These are phyloP conservation scores for Menidia menidia DNA, from an alignment of 2,797 vertebrate species.

Conservation along the genomic window DNA sequence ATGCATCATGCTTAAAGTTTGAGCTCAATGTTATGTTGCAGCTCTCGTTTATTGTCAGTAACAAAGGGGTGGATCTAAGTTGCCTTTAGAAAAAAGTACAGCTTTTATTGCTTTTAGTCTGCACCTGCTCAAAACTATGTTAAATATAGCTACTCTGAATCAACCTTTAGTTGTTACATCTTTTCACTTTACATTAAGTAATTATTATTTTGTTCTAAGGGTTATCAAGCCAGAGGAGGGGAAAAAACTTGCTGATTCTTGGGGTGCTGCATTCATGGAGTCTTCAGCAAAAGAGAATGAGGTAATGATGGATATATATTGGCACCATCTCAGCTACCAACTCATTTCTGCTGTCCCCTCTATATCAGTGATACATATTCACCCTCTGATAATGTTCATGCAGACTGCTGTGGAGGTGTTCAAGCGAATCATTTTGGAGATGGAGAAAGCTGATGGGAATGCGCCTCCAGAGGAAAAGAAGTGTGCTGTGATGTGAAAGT, in stretches of 20 bases:
- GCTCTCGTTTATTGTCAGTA: background rate
- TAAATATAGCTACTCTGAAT: background rate
- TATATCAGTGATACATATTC: conserved; percentile 6
- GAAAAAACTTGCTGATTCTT: conserved; percentile 88
- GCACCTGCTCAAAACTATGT: background rate
- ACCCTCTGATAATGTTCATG: conserved; percentile 19
- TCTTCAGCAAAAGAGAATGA: conserved; percentile 91
- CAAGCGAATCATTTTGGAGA: conserved; percentile 88
- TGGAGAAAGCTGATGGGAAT: conserved; percentile 87
- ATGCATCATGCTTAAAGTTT: background rate
- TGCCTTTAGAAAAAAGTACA: background rate
- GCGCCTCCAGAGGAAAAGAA: conserved; percentile 82
- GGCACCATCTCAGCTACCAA: background rate
- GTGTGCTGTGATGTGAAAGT: conserved; percentile 83
- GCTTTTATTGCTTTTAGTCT: background rate
- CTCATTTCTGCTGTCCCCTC: background rate
- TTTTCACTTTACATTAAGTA: background rate
- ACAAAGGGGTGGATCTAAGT: background rate
- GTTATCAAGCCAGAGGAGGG: conserved; percentile 88
- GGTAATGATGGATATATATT: conserved; percentile 65
- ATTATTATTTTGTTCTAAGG: conserved; percentile 58
- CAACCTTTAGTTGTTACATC: background rate
- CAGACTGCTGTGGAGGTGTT: conserved; percentile 88
- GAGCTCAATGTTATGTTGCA: background rate
- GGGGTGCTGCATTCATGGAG: conserved; percentile 89